phyloP scores from a whole-genome alignment of 2,888 invertebrate genomes.

The Heliconius ethilla region DNA sequence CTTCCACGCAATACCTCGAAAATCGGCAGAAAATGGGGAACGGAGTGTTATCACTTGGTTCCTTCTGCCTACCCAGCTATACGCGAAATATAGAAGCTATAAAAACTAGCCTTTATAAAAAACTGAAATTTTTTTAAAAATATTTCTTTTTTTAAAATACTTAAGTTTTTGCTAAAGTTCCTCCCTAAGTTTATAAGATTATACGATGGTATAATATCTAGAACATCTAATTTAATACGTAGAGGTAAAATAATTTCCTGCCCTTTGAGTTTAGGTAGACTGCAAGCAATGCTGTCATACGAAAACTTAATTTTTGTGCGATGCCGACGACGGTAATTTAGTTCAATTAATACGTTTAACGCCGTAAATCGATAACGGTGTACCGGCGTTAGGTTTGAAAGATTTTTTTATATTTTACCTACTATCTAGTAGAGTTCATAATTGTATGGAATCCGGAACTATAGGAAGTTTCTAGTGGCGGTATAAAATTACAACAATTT shows the following conservation, averaged over 20 bases:
- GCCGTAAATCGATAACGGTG: background rate
- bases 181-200: background rate
- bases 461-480: background rate
- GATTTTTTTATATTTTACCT: background rate
- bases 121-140: background rate
- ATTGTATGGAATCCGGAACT: background rate
- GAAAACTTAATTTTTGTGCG: background rate
- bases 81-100: background rate
- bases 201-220: background rate
- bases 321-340: slow-evolving; percentile 3
- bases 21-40: background rate
- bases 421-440: background rate
- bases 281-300: background rate
- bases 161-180: background rate
- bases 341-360: background rate
- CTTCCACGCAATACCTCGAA: background rate
- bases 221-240: background rate
- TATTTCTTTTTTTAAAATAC: background rate
- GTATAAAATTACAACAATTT: background rate
- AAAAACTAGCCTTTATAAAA: background rate
- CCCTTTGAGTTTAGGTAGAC: background rate
- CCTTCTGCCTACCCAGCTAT: background rate
- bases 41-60: background rate
- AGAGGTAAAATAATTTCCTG: slow-evolving; percentile 5
- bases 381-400: background rate